Conservation (phyloP, 2,797 vertebrate genomes). For the Clangula hyemalis region DNA sequence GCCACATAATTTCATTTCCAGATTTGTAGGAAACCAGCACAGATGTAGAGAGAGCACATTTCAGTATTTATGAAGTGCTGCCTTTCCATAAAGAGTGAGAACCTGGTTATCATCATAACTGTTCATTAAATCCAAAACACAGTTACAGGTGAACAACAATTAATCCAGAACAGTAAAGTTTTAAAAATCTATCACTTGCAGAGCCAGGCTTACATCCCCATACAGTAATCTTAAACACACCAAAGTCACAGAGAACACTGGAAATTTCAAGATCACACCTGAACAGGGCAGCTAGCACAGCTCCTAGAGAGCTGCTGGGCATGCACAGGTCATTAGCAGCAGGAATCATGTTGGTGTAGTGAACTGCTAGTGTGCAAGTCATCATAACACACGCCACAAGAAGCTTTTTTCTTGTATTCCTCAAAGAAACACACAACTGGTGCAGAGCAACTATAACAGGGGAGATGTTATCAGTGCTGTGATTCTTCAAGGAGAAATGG, state of each 20-base stretch:
- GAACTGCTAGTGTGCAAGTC: not conserved
- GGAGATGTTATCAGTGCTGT: not conserved
- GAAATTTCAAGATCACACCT: not conserved
- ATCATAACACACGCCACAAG: not conserved
- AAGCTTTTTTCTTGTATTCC: not conserved
- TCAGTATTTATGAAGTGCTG: slow-evolving; percentile 30
- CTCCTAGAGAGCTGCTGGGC: not conserved
- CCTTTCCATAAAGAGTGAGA: not conserved
- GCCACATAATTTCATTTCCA: slow-evolving; percentile 27
- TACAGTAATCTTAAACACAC: not conserved
- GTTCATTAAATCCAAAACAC: slow-evolving; percentile 10
- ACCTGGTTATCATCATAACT: slow-evolving; percentile 41
- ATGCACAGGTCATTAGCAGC: not conserved
- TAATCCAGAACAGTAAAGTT: not conserved
- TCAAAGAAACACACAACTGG: not conserved
- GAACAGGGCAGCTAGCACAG: not conserved
- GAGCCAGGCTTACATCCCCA: not conserved
- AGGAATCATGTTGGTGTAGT: fast-evolving
- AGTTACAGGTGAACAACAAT: not conserved
- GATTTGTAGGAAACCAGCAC: slow-evolving; percentile 6
- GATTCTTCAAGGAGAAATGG: not conserved
- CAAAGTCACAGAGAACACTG: not conserved
- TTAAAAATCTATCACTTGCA: not conserved
- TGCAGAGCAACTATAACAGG: not conserved
- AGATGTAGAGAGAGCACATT: not conserved